Percentiles rank a stretch among this genome's conserved stretches.
Conservation (phyloP, 2,888 invertebrate species). For the Dinocampus coccinellae region DNA sequence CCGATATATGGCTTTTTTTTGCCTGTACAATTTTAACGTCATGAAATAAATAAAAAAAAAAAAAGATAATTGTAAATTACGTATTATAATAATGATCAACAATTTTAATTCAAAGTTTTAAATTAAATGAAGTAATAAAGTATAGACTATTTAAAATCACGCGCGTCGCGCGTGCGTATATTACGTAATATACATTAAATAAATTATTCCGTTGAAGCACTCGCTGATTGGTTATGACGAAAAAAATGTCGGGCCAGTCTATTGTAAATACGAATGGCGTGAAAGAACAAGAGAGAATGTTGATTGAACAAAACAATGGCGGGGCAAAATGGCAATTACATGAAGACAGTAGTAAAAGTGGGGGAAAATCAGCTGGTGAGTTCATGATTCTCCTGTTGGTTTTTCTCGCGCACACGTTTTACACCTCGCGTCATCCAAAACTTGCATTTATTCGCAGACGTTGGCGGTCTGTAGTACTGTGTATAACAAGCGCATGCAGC, state of each 20-base stretch:
- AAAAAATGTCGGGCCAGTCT: too few relatives aligned
- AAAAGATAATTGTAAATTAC: background rate
- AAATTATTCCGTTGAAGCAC: too few relatives aligned
- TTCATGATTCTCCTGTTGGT: constrained; percentile 20
- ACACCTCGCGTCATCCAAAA: constrained; percentile 11
- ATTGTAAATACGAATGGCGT: background rate
- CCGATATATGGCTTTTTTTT: constrained; percentile 57
- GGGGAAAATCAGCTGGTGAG: constrained; percentile 51
- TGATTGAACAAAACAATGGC: background rate
- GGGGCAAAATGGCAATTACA: constrained; percentile 8
- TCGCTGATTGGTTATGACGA: too few relatives aligned
- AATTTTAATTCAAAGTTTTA: background rate
- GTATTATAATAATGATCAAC: background rate
- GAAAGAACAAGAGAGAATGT: constrained; percentile 1
- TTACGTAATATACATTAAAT: too few relatives aligned
- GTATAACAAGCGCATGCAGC: constrained; percentile 26
- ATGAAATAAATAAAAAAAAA: constrained; percentile 54
- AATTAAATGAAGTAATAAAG: too few relatives aligned
- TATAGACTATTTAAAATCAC: too few relatives aligned
- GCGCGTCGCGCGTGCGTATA: too few relatives aligned
- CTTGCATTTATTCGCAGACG: constrained; percentile 38
- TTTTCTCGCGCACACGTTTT: constrained; percentile 12
- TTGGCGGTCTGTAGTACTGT: constrained; percentile 32
- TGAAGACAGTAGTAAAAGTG: background rate
- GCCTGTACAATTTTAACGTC: constrained; percentile 67